phyloP scores from a whole-genome alignment of 2,113 vertebrate species.

The Trogon melanurus region DNA sequence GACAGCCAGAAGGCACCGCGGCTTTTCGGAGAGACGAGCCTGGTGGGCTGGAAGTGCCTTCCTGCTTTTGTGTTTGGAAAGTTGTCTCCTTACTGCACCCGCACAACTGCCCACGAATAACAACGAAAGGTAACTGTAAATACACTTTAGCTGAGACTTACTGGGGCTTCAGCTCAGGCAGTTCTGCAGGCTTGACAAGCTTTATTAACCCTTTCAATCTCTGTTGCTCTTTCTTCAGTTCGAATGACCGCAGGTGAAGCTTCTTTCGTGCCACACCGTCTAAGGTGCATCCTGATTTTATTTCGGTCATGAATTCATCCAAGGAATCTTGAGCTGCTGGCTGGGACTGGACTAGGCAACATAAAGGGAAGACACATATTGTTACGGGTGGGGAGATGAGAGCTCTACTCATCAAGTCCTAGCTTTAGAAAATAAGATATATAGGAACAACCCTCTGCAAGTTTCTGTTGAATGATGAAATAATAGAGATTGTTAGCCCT shows the following conservation, averaged over 20 bases:
- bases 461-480: not conserved
- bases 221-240: conserved; percentile 89
- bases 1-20: not conserved
- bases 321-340: conserved; percentile 87
- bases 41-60: not conserved
- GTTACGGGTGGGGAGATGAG: not conserved
- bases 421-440: not conserved
- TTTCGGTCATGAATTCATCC: conserved; percentile 94
- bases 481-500: not conserved
- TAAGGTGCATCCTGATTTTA: conserved; percentile 81
- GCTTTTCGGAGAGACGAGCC: not conserved
- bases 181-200: conserved; percentile 86
- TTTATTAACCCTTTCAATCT: conserved; percentile 88
- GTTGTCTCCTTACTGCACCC: not conserved
- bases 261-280: conserved; percentile 91
- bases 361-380: not conserved
- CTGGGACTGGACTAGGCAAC: conserved; percentile 76
- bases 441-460: not conserved
- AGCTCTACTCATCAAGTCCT: not conserved
- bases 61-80: not conserved
- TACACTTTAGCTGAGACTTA: conserved; percentile 61
- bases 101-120: not conserved
- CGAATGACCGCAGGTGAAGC: conserved; percentile 87
- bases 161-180: conserved; percentile 88
- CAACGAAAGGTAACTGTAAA: too few species aligned